These are phyloP conservation scores for Emberiza fucata DNA, from an alignment of 2,113 vertebrate species.

Conservation along the genomic window DNA sequence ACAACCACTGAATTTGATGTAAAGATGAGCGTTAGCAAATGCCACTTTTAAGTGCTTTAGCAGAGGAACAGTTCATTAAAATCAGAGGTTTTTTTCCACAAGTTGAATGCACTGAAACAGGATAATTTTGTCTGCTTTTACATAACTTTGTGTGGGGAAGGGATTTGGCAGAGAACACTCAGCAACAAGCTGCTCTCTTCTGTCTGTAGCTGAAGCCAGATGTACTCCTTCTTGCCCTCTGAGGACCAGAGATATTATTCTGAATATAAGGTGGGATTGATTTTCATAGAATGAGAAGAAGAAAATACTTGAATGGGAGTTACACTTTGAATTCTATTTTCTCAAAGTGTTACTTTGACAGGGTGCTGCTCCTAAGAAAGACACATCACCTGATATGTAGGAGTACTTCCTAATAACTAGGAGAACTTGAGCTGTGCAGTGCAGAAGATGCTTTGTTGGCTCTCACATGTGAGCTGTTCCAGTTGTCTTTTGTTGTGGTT, in stretches of 20 bases:
- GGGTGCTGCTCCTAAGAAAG: not conserved
- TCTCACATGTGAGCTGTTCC: not conserved
- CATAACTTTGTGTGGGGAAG: not conserved
- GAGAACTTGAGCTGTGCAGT: not conserved
- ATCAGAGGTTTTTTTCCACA: not conserved
- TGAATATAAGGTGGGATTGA: not conserved
- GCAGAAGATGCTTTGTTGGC: not conserved
- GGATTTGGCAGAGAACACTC: not conserved
- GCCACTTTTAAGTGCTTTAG: not conserved
- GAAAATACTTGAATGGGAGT: not conserved
- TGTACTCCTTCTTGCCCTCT: not conserved
- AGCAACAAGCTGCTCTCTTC: not conserved
- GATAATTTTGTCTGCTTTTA: not conserved
- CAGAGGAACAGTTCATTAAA: conserved; percentile 18
- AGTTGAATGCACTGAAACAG: not conserved
- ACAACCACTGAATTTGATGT: not conserved
- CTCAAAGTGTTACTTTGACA: not conserved
- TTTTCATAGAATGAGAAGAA: not conserved
- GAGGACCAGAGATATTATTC: not conserved
- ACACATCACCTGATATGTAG: not conserved
- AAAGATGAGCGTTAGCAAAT: not conserved
- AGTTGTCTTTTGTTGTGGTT: not conserved
- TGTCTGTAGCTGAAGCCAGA: not conserved
- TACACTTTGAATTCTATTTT: not conserved
- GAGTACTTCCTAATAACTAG: not conserved